A percentile compares a stretch with the other conserved stretches of the same genome.
Evolutionary conservation across 2,888 invertebrate genomes (phyloP).

Genomic region (Amphipoea oculea): DNA sequence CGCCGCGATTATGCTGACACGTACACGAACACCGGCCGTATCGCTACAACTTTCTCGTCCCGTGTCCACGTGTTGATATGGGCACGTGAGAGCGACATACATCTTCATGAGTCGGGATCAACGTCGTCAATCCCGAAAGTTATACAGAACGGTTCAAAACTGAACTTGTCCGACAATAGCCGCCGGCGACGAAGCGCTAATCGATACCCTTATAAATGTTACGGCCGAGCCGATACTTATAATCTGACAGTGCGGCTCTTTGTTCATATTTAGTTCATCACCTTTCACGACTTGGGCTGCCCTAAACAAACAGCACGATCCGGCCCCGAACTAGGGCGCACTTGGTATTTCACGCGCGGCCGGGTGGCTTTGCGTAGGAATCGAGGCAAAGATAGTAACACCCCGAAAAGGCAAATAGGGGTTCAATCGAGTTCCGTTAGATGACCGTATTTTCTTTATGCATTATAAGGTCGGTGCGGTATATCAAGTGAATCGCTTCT

Average conservation of each 20-base stretch:
- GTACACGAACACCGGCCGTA: constrained; percentile 71
- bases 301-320: constrained; percentile 89
- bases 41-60: constrained; percentile 76
- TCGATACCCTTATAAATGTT: constrained; percentile 75
- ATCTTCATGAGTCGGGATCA: constrained; percentile 76
- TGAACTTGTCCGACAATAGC: constrained; percentile 63
- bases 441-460: constrained; percentile 87
- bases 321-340: constrained; percentile 89
- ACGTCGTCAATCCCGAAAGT: constrained; percentile 72
- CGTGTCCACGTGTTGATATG: constrained; percentile 77
- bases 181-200: constrained; percentile 64
- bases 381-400: constrained; percentile 87
- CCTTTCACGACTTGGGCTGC: constrained; percentile 81
- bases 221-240: constrained; percentile 77
- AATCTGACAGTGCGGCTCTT: constrained; percentile 77
- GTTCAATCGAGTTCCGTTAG: constrained; percentile 84
- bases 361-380: constrained; percentile 86
- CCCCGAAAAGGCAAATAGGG: constrained; percentile 88
- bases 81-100: constrained; percentile 75
- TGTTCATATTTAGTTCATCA: constrained; percentile 86
- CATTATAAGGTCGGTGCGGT: constrained; percentile 83
- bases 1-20: constrained; percentile 84
- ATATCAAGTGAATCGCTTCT: constrained; percentile 83
- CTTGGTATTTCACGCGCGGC: constrained; percentile 90
- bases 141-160: constrained; percentile 65